Percentiles rank a stretch among this genome's conserved stretches.
Evolutionary conservation across 1,140 invertebrate species (phyloP).

Genomic region (Dreissena rostriformis): DNA sequence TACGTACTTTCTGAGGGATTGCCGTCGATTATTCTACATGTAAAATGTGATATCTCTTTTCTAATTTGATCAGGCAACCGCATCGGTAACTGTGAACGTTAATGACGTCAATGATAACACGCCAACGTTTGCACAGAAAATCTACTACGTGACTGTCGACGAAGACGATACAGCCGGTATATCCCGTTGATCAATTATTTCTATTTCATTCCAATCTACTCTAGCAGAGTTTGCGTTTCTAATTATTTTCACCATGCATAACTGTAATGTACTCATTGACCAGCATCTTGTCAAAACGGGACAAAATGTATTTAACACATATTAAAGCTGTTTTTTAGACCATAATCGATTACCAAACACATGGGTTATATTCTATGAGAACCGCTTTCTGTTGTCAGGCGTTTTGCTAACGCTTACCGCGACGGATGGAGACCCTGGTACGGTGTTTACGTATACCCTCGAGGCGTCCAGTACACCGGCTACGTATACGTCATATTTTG

Average conservation of each 20-base stretch:
- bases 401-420: constrained; percentile 55
- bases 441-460: constrained; percentile 59
- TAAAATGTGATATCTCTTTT: no score
- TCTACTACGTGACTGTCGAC: not conserved
- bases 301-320: no score
- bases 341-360: no score
- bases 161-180: not conserved
- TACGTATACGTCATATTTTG: constrained; percentile 52
- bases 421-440: constrained; percentile 61
- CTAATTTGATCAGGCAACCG: not conserved
- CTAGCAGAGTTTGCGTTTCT: no score
- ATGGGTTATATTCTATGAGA: no score
- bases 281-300: no score
- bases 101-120: constrained; percentile 67
- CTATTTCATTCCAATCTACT: no score
- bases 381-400: not conserved
- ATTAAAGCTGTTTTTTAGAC: no score
- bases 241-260: no score
- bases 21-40: no score
- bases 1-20: no score
- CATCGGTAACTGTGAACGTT: constrained; percentile 57
- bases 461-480: constrained; percentile 45
- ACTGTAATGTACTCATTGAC: no score
- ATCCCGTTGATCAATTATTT: not conserved
- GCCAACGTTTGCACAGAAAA: constrained; percentile 55